These are phyloP conservation scores for Halocynthia roretzi DNA, from an alignment of 23 tunicate genomes.

Conservation along the genomic window DNA sequence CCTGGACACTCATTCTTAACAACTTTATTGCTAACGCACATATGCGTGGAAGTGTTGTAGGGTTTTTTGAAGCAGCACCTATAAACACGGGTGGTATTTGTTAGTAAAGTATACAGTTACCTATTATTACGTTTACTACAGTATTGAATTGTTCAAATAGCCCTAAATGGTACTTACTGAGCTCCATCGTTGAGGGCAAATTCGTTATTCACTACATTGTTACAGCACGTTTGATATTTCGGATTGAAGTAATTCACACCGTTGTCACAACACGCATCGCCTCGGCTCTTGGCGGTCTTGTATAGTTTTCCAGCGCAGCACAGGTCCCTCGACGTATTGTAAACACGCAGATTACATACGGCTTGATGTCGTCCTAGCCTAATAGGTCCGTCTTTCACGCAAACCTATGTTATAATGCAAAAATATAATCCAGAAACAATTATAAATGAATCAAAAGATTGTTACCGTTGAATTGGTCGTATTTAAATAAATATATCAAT, in stretches of 20 bases:
- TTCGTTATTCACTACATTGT: conserved; percentile 1
- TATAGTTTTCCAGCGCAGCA: conserved; percentile 24
- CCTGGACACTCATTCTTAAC: conserved; percentile 7
- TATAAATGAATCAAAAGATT: background rate
- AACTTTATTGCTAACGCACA: background rate
- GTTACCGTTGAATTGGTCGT: background rate
- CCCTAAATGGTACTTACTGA: background rate
- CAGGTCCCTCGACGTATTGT: conserved; percentile 24
- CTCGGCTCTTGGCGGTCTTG: background rate
- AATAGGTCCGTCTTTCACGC: conserved; percentile 1
- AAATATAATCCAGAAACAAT: background rate
- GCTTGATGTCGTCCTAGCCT: conserved; percentile 12
- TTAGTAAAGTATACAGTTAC: background rate
- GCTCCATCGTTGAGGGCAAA: conserved; percentile 10
- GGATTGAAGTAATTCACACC: conserved; percentile 15
- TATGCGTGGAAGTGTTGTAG: conserved; percentile 3
- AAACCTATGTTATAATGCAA: background rate
- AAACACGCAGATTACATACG: conserved; percentile 6
- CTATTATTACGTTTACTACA: background rate
- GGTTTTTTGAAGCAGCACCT: conserved; percentile 22
- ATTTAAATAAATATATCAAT: too few relatives aligned
- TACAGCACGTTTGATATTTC: conserved; percentile 3
- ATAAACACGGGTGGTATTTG: background rate
- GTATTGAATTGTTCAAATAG: background rate
- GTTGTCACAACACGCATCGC: conserved; percentile 14